Conservation (phyloP, 2,797 vertebrate species). For the Gymnothorax javanicus region DNA sequence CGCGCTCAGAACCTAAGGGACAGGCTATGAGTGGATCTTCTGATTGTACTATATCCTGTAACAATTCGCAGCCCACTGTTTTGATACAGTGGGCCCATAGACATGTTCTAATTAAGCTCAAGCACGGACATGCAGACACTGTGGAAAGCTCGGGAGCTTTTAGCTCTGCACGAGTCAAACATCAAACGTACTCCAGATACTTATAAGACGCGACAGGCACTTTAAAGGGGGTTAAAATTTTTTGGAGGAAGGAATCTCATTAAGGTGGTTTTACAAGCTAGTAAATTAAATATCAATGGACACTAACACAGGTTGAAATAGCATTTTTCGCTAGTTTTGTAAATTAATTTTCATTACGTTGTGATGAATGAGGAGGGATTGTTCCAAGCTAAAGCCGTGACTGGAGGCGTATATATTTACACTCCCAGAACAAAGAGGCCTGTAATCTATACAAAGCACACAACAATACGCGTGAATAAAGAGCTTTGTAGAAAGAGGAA, state of each 20-base stretch:
- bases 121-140: neutral
- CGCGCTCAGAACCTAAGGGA: neutral
- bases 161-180: neutral
- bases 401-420: conserved; percentile 89
- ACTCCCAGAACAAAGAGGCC: conserved; percentile 86
- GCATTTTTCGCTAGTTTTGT: conserved; percentile 60
- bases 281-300: conserved; percentile 44
- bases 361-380: conserved; percentile 65
- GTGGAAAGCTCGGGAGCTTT: neutral
- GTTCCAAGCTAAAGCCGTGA: conserved; percentile 78
- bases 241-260: too few species aligned
- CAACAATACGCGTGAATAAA: conserved; percentile 92
- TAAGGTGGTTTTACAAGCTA: conserved; percentile 17
- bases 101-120: neutral
- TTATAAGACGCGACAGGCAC: neutral
- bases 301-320: conserved; percentile 53
- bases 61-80: neutral
- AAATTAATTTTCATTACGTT: conserved; percentile 75
- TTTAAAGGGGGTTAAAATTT: neutral
- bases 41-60: neutral
- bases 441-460: conserved; percentile 90
- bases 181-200: neutral
- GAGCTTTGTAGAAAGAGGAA: conserved; percentile 83
- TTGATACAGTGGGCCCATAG: neutral
- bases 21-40: neutral